Percentiles rank a stretch among this genome's conserved stretches.
Conservation (phyloP, 2,113 vertebrate species). For the Circaetus gallicus region DNA sequence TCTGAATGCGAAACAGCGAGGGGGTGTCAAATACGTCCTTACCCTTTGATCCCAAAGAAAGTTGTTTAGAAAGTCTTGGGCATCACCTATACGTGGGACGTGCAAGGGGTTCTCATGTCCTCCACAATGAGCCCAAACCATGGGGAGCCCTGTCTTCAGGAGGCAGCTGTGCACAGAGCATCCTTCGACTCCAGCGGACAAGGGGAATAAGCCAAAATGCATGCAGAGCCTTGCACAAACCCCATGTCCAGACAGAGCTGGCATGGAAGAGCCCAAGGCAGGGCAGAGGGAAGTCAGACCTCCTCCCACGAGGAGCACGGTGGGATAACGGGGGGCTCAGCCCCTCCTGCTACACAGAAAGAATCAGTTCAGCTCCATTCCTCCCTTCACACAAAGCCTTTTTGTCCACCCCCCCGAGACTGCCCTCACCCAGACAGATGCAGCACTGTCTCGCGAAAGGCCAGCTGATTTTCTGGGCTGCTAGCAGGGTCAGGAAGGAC, state of each 20-base stretch:
- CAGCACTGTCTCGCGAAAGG: neutral
- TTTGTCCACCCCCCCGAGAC: neutral
- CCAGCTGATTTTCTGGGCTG: neutral
- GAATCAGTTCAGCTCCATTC: neutral
- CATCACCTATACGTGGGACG: neutral
- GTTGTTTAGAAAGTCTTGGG: neutral
- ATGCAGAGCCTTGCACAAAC: neutral
- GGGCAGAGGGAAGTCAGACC: neutral
- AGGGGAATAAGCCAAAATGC: neutral
- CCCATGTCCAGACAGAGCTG: neutral
- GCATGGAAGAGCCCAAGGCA: neutral
- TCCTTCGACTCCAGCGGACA: neutral
- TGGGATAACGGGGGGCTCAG: neutral
- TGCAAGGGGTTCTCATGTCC: neutral
- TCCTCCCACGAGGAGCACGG: neutral
- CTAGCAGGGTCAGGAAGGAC: rapidly evolving
- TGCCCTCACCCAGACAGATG: neutral
- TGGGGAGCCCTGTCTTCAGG: neutral
- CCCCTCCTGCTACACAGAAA: neutral
- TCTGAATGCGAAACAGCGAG: neutral
- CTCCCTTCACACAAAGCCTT: neutral
- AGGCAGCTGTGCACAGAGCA: neutral
- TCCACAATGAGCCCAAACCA: neutral
- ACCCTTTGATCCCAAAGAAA: neutral
- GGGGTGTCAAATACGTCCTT: neutral